Evolutionary conservation across 2,888 invertebrate species (phyloP).

Genomic region (Meiosimyza platycephala): DNA sequence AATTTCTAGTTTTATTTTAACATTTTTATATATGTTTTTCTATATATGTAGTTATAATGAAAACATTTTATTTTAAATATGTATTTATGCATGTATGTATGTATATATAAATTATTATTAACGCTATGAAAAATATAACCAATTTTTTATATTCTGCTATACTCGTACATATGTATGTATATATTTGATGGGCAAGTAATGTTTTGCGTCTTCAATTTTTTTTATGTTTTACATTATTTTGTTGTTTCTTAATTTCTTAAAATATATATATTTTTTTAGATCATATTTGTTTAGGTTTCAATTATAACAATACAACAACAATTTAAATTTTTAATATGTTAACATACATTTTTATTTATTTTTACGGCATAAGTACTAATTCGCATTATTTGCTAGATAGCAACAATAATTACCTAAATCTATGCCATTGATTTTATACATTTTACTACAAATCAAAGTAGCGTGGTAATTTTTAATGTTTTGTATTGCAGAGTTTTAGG

Average conservation of each 20-base stretch:
- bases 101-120: constrained; percentile 11
- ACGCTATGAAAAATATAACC: constrained; percentile 28
- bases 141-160: neutral
- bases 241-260: neutral
- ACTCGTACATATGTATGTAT: constrained; percentile 1
- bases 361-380: too few species aligned
- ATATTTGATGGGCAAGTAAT: neutral
- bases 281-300: neutral
- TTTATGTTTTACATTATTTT: neutral
- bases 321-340: too few species aligned
- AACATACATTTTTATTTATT: too few species aligned
- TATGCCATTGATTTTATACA: too few species aligned
- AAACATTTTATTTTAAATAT: constrained; percentile 11
- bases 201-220: neutral
- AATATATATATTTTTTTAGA: constrained; percentile 7
- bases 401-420: too few species aligned
- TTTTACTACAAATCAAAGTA: too few species aligned
- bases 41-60: constrained; percentile 17
- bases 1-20: constrained; percentile 10
- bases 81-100: constrained; percentile 18
- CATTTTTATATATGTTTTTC: constrained; percentile 14
- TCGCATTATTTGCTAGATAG: too few species aligned
- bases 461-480: too few species aligned
- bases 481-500: too few species aligned
- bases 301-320: too few species aligned